Evolutionary conservation across 2,113 vertebrate species (phyloP).

Genomic region (Eira barbara): DNA sequence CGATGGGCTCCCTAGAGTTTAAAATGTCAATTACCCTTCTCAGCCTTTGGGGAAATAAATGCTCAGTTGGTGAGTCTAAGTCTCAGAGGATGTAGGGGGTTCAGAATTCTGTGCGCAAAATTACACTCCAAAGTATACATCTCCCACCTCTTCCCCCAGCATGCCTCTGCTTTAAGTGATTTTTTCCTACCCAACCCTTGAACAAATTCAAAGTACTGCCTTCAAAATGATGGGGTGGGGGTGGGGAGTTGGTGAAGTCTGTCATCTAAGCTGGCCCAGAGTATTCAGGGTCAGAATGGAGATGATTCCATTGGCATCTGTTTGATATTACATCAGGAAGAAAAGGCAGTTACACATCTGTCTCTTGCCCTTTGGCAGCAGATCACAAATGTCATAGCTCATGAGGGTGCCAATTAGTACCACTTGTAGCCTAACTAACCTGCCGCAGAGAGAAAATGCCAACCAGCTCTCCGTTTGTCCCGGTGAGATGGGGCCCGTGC

Average conservation of each 20-base stretch:
- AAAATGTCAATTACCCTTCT: not conserved
- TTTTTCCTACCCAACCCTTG: not conserved
- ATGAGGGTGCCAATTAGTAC: not conserved
- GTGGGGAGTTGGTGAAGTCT: not conserved
- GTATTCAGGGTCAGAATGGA: not conserved
- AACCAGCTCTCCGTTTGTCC: not conserved
- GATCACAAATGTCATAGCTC: slow-evolving; percentile 6
- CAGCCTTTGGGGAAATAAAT: not conserved
- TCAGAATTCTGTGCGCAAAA: not conserved
- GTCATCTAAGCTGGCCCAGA: not conserved
- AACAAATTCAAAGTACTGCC: not conserved
- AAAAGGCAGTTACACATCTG: slow-evolving; percentile 37
- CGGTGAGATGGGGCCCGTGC: not conserved
- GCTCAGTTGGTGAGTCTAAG: not conserved
- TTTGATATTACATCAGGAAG: not conserved
- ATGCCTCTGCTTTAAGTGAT: not conserved
- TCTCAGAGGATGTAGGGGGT: not conserved
- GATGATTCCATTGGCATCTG: not conserved
- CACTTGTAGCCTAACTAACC: not conserved
- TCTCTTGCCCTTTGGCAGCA: slow-evolving; percentile 15
- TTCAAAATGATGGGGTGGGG: not conserved
- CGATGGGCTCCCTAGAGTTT: not conserved
- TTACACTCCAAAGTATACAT: not conserved
- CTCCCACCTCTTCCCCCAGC: not conserved
- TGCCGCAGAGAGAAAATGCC: not conserved